Conservation (phyloP, 2,888 invertebrate species). For the Laothoe populi region DNA sequence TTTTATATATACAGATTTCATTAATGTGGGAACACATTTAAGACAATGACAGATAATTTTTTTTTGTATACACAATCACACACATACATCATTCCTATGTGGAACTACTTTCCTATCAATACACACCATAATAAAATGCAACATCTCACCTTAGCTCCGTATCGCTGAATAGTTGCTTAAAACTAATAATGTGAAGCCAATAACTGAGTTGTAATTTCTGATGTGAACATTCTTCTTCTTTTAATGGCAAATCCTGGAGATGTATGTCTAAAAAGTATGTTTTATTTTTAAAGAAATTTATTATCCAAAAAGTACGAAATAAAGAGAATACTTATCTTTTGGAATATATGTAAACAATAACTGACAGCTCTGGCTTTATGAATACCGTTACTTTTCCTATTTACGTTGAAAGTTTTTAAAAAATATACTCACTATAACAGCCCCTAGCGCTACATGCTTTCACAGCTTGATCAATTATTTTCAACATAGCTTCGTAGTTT, state of each 20-base stretch:
- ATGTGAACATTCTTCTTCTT: constrained; percentile 62
- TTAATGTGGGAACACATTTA: too few species aligned
- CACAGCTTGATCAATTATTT: constrained; percentile 49
- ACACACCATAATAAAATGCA: neutral
- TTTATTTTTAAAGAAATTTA: neutral
- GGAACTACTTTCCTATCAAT: too few species aligned
- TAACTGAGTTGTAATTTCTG: constrained; percentile 66
- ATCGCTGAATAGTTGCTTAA: constrained; percentile 60
- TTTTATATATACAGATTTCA: too few species aligned
- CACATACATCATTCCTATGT: too few species aligned
- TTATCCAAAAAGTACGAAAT: neutral
- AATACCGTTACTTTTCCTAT: too few species aligned
- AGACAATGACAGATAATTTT: too few species aligned
- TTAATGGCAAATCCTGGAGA: constrained; percentile 55
- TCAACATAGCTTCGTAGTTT: constrained; percentile 61
- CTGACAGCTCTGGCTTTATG: too few species aligned
- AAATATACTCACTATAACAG: constrained; percentile 57
- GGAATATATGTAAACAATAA: too few species aligned
- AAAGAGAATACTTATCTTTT: too few species aligned
- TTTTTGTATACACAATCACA: too few species aligned
- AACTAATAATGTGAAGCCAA: constrained; percentile 69
- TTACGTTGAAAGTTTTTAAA: constrained; percentile 5
- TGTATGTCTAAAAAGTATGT: constrained; percentile 51
- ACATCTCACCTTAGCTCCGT: constrained; percentile 53
- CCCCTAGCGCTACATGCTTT: constrained; percentile 60